Percentiles rank a stretch among this genome's conserved stretches.
phyloP scores from a whole-genome alignment of 92 coral and sea anemone species.

The Heteractis magnifica region DNA sequence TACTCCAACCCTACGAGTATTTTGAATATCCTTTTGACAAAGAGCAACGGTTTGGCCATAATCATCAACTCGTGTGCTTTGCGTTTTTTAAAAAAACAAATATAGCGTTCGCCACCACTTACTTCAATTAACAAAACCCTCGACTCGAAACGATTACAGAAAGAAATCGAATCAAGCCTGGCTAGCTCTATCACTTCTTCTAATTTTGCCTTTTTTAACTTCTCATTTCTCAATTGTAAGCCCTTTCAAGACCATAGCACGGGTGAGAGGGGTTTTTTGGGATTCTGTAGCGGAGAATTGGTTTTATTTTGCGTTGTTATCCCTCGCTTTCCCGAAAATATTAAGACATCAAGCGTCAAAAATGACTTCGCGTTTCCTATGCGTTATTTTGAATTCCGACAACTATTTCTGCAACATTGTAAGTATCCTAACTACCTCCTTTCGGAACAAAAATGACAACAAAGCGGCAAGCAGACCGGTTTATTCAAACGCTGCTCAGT shows the following conservation, averaged over 20 bases:
- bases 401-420: neutral
- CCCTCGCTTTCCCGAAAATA: neutral
- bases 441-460: slow-evolving; percentile 25
- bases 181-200: slow-evolving; percentile 1
- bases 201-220: neutral
- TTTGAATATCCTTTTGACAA: slow-evolving; percentile 1
- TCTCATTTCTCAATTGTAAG: neutral
- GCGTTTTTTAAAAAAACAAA: slow-evolving; percentile 24
- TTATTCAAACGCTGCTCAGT: slow-evolving; percentile 1
- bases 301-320: neutral
- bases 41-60: neutral
- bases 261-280: neutral
- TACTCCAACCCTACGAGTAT: neutral
- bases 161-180: slow-evolving; percentile 12
- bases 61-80: slow-evolving; percentile 2
- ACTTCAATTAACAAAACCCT: slow-evolving; percentile 22
- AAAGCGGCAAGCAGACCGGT: neutral
- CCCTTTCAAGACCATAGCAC: neutral
- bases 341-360: slow-evolving; percentile 12
- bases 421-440: slow-evolving; percentile 17
- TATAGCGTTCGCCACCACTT: slow-evolving; percentile 20
- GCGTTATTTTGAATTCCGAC: slow-evolving; percentile 18
- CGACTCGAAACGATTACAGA: slow-evolving; percentile 2
- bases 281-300: neutral
- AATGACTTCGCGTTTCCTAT: slow-evolving; percentile 20